These are phyloP conservation scores for Rhinoptilus africanus DNA, from an alignment of 2,113 vertebrate species.

Conservation along the genomic window DNA sequence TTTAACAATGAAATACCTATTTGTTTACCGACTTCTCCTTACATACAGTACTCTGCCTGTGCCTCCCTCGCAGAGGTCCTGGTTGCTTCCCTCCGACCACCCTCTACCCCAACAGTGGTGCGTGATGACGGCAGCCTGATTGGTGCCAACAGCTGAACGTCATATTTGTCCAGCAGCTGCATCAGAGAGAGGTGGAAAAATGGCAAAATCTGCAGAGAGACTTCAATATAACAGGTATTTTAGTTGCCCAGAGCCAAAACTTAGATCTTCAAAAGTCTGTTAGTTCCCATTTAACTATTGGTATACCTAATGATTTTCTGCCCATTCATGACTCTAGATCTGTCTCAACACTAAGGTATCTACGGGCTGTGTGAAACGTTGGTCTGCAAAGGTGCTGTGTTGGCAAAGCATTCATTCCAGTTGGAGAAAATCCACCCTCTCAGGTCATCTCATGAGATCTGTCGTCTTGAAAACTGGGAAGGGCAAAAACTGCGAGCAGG, in stretches of 20 bases:
- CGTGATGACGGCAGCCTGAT: not conserved
- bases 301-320: not conserved
- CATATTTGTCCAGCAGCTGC: not conserved
- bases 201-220: not conserved
- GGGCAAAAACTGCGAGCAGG: not conserved
- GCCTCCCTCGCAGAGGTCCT: not conserved
- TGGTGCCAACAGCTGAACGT: fast-evolving
- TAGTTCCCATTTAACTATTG: not conserved
- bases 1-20: not conserved
- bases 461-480: not conserved
- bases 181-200: not conserved
- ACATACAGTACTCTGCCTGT: not conserved
- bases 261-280: not conserved
- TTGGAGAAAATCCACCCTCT: not conserved
- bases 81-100: not conserved
- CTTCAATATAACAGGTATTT: not conserved
- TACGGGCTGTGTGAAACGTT: not conserved
- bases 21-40: not conserved
- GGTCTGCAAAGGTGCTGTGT: not conserved
- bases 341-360: not conserved
- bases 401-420: not conserved
- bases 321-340: not conserved
- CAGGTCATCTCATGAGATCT: not conserved
- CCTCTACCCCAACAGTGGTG: not conserved
- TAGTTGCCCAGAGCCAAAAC: not conserved